Evolutionary conservation across 2,888 invertebrate species (phyloP).

Genomic region (Esperia sulphurella): DNA sequence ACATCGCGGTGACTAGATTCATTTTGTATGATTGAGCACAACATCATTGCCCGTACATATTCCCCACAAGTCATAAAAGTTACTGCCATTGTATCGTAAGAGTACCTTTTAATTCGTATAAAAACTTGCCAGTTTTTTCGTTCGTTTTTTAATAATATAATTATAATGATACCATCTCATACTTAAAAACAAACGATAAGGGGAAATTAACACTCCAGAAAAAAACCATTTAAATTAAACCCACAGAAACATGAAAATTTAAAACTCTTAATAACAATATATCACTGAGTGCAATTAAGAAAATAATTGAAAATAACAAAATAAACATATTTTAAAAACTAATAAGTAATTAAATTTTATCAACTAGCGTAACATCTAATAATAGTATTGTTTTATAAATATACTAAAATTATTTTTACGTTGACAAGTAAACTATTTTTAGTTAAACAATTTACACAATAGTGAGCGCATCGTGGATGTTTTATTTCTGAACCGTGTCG

Average conservation of each 20-base stretch:
- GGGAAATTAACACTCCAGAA: conserved; percentile 44
- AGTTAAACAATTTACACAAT: conserved; percentile 30
- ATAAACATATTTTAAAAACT: conserved; percentile 4
- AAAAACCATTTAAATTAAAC: conserved; percentile 11
- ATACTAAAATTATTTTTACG: conserved; percentile 3
- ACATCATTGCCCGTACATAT: conserved; percentile 38
- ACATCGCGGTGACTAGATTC: conserved; percentile 53
- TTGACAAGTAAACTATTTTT: conserved; percentile 14
- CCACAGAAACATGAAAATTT: conserved; percentile 8
- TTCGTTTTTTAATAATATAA: conserved; percentile 37
- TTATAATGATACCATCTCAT: conserved; percentile 49
- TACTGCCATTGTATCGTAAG: conserved; percentile 32
- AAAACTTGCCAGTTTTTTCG: conserved; percentile 35
- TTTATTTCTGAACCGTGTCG: conserved; percentile 39
- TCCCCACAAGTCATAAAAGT: conserved; percentile 33
- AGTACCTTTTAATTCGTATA: conserved; percentile 22
- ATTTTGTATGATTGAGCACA: conserved; percentile 54
- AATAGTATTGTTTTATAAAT: conserved; percentile 8
- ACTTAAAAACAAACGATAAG: conserved; percentile 27
- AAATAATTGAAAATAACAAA: conserved; percentile 8
- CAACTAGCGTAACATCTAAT: conserved; percentile 12
- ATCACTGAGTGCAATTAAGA: conserved; percentile 11
- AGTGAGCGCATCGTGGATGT: conserved; percentile 29
- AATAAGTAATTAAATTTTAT: conserved; percentile 8
- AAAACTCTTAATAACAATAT: conserved; percentile 11